These are phyloP conservation scores for Forbesichthys papilliferus DNA, from an alignment of 2,113 vertebrate species.

Conservation along the genomic window DNA sequence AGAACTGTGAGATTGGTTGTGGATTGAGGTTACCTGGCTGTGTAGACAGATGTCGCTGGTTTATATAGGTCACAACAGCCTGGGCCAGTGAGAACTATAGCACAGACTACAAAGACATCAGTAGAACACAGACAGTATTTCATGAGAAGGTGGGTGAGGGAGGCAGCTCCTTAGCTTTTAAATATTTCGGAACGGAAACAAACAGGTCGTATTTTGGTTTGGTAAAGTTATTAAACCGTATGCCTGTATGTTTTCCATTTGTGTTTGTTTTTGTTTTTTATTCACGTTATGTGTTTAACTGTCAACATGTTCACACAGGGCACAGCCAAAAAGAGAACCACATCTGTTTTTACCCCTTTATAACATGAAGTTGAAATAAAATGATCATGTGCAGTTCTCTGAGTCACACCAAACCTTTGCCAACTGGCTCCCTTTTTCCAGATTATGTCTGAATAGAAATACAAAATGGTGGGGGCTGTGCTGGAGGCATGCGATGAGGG, in stretches of 20 bases:
- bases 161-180: constrained; percentile 12
- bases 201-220: constrained; percentile 8
- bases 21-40: constrained; percentile 45
- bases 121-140: constrained; percentile 12
- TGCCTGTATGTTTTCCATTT: too few species aligned
- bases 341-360: too few species aligned
- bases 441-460: constrained; percentile 36
- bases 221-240: too few species aligned
- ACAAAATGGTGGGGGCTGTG: not conserved
- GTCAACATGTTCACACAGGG: too few species aligned
- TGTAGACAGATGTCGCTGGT: constrained; percentile 19
- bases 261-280: too few species aligned
- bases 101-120: constrained; percentile 49
- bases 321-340: too few species aligned
- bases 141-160: constrained; percentile 32
- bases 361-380: too few species aligned
- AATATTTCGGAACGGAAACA: constrained; percentile 35
- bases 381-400: not conserved
- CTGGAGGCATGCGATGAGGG: constrained; percentile 2
- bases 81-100: constrained; percentile 46
- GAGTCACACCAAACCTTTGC: not conserved
- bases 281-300: too few species aligned
- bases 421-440: constrained; percentile 50
- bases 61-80: constrained; percentile 47
- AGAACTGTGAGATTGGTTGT: not conserved